Conservation (phyloP, 2,888 invertebrate genomes). For the Autographa pulchrina region DNA sequence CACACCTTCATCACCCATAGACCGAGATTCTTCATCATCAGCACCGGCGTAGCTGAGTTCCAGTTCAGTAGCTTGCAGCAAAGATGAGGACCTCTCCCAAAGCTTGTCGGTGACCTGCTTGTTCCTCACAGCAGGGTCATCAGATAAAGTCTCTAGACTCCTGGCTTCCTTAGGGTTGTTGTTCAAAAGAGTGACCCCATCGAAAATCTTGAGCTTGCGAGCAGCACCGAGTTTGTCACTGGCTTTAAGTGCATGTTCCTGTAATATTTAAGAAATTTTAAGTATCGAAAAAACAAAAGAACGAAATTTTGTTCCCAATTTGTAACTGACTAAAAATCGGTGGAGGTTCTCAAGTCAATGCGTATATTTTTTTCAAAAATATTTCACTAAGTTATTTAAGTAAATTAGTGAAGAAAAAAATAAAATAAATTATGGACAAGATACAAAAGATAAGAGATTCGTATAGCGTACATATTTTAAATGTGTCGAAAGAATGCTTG, state of each 20-base stretch:
- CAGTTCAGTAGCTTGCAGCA: conserved; percentile 77
- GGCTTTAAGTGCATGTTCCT: conserved; percentile 84
- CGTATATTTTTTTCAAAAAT: no score
- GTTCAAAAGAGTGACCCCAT: conserved; percentile 80
- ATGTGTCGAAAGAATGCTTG: conserved; percentile 23
- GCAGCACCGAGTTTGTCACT: conserved; percentile 77
- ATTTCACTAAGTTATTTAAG: not conserved
- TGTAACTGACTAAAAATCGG: no score
- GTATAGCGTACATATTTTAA: conserved; percentile 5
- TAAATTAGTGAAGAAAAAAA: not conserved
- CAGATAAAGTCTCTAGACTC: conserved; percentile 76
- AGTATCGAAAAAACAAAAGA: not conserved
- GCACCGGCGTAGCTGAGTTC: conserved; percentile 76
- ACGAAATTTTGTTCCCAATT: not conserved
- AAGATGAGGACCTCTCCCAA: conserved; percentile 77
- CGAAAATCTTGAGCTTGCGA: conserved; percentile 76
- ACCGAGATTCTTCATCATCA: conserved; percentile 76
- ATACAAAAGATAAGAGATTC: not conserved
- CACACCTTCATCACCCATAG: conserved; percentile 76
- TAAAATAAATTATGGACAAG: not conserved
- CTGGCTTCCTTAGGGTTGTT: conserved; percentile 76
- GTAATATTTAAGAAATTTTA: conserved; percentile 36
- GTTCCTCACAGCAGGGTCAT: conserved; percentile 74
- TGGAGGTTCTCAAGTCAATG: no score
- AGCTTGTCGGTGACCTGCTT: conserved; percentile 77